Percentiles rank a stretch among this genome's conserved stretches.
Conservation (phyloP, 2,797 vertebrate species). For the Gallinago solitaria region DNA sequence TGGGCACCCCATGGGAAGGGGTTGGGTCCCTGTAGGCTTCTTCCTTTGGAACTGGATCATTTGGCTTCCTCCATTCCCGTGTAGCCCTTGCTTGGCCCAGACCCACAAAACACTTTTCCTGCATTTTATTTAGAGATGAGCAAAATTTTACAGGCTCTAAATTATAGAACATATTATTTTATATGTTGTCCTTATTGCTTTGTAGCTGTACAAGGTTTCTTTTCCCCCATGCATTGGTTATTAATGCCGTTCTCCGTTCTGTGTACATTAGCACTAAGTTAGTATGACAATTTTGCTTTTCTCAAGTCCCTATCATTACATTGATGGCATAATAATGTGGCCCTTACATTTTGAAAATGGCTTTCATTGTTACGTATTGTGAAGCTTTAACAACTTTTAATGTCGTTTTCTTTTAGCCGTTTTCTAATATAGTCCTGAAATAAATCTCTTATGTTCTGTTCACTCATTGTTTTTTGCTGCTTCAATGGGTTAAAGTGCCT, state of each 20-base stretch:
- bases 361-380: constrained; percentile 56
- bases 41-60: not conserved
- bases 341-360: constrained; percentile 43
- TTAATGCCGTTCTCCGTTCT: constrained; percentile 33
- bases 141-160: not conserved
- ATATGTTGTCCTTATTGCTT: not conserved
- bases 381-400: constrained; percentile 56
- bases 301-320: constrained; percentile 5
- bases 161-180: not conserved
- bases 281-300: constrained; percentile 51
- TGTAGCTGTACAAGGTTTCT: constrained; percentile 21
- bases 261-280: constrained; percentile 30
- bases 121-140: constrained; percentile 33
- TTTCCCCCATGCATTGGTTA: constrained; percentile 25
- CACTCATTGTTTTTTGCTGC: constrained; percentile 83
- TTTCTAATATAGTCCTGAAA: constrained; percentile 51
- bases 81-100: not conserved
- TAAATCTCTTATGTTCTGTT: constrained; percentile 72
- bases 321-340: not conserved
- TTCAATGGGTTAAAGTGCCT: constrained; percentile 88
- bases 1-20: not conserved
- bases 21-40: not conserved
- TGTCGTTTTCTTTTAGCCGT: constrained; percentile 35
- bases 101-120: not conserved
- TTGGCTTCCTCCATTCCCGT: not conserved